A percentile compares a stretch with the other conserved stretches of the same genome.
Conservation (phyloP, 2,888 invertebrate genomes). For the Timema podura region DNA sequence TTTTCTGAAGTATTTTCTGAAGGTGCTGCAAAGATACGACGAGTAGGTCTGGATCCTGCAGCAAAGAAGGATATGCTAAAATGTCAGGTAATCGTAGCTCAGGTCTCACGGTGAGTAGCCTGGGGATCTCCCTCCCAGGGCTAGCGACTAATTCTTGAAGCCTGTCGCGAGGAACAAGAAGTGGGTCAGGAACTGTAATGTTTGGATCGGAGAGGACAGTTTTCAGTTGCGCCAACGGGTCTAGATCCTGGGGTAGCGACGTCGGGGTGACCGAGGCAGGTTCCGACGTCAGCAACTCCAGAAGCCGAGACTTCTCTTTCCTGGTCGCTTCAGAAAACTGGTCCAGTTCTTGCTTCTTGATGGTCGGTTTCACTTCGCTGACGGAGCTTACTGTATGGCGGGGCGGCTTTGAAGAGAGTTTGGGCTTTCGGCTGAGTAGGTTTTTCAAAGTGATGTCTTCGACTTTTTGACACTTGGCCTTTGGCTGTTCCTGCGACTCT, state of each 20-base stretch:
- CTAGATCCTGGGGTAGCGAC: slow-evolving; percentile 32
- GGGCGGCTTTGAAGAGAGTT: slow-evolving; percentile 30
- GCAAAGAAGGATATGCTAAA: slow-evolving; percentile 63
- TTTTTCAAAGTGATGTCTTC: slow-evolving; percentile 50
- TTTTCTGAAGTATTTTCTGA: slow-evolving; percentile 41
- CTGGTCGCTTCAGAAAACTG: slow-evolving; percentile 39
- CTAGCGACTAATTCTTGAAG: slow-evolving; percentile 65
- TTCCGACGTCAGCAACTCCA: slow-evolving; percentile 48
- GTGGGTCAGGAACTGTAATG: slow-evolving; percentile 74
- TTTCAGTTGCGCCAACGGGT: slow-evolving; percentile 66
- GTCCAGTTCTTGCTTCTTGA: slow-evolving; percentile 38
- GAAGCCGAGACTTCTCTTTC: slow-evolving; percentile 42
- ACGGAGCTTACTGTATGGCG: slow-evolving; percentile 43
- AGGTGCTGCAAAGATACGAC: slow-evolving; percentile 73
- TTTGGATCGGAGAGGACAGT: slow-evolving; percentile 62
- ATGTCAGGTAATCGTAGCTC: slow-evolving; percentile 71
- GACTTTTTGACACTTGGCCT: slow-evolving; percentile 50
- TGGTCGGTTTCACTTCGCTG: slow-evolving; percentile 46
- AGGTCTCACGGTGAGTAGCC: slow-evolving; percentile 64
- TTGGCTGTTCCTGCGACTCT: slow-evolving; percentile 43
- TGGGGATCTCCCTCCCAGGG: slow-evolving; percentile 73
- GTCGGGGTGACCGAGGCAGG: slow-evolving; percentile 24
- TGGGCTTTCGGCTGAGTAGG: slow-evolving; percentile 45
- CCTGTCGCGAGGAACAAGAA: slow-evolving; percentile 73
- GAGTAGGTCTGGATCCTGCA: slow-evolving; percentile 73